Base-by-base conservation (phyloP, 1,140 invertebrate genomes). In the Plutomurus gul region DNA sequence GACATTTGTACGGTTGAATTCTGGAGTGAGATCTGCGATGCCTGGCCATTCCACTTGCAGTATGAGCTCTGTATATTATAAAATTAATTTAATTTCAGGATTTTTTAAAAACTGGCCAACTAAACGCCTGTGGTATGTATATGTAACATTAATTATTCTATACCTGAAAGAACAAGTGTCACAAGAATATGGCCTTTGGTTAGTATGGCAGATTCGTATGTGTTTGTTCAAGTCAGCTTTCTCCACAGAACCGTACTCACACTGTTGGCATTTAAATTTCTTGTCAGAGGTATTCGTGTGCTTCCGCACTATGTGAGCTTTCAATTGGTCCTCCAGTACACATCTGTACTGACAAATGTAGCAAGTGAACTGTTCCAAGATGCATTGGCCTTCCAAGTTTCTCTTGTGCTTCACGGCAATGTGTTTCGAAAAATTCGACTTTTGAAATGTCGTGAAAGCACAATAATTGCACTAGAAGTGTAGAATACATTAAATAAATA, bases 221-320 rank as follows among this genome's bases (percentile, higher is more conserved):
- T 89, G 88, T 37, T 88, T 88, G 75, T 86, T 85, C 7, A 89
- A 83, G 72, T 88, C 87, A 49, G 87, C 86, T 79, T 87, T 85
- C 75, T 88, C 88, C 16, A 88, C 87, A 8, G 88, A 86, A 6
- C 87, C 85, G 78, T 89, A 89, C 72, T 85, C 84, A 85, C 88
- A 89, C 30, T 86, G 85, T 16, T 85, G 81, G 85, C 88, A 89
- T 75, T 88, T 87, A 78, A 85, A 88, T n/a, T 87, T 86, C 56
- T 88, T 88, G 18, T 84, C 81, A 6, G 76, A 56, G 3, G 75
- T 80, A 43, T 56, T 72, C 4, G 81, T 79, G 56, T 82, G 84
- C 43, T 84, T 84, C 60, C 85, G 78, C 18, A 82, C 40, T 6
- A 79, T 78, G 75, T 85, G 85, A 25, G 78, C 65, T 77, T 86